Evolutionary conservation across 2,888 invertebrate genomes (phyloP).

Genomic region (Agonopterix alstromeriana): DNA sequence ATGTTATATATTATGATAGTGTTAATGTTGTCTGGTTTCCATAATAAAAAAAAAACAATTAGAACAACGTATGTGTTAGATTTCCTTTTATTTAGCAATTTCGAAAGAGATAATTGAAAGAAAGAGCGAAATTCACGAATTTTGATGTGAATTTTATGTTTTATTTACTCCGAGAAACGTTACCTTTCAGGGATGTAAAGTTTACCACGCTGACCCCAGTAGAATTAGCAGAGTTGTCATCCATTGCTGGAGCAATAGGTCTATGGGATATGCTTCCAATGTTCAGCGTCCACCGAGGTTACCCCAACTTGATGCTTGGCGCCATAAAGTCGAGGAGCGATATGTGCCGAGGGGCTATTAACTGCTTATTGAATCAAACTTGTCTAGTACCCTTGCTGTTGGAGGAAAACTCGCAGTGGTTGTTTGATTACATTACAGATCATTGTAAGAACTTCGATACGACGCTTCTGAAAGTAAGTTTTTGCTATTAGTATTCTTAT

Average conservation of each 20-base stretch:
- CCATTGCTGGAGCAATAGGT: constrained; percentile 52
- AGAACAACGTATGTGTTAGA: no score
- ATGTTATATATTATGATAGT: no score
- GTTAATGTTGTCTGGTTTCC: no score
- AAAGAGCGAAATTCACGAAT: no score
- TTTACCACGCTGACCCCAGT: constrained; percentile 37
- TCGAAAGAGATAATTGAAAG: no score
- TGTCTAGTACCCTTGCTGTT: constrained; percentile 52
- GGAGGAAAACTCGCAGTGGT: constrained; percentile 64
- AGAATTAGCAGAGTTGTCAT: constrained; percentile 49
- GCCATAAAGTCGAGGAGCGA: constrained; percentile 40
- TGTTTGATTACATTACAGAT: constrained; percentile 68
- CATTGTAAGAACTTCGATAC: constrained; percentile 71
- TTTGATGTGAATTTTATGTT: no score
- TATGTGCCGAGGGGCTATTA: constrained; percentile 55
- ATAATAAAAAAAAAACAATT: no score
- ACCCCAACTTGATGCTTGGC: constrained; percentile 42
- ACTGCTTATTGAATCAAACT: constrained; percentile 39
- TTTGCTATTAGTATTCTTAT: no score
- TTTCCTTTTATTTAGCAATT: no score
- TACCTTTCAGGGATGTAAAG: constrained; percentile 44
- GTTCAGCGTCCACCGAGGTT: constrained; percentile 55
- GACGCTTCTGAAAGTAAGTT: constrained; percentile 71
- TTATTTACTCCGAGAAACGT: no score
- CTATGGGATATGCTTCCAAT: constrained; percentile 65